Percentiles rank a stretch among this genome's conserved stretches.
Evolutionary conservation across 2,797 vertebrate genomes (phyloP).

Genomic region (Ctenosaura bakeri): DNA sequence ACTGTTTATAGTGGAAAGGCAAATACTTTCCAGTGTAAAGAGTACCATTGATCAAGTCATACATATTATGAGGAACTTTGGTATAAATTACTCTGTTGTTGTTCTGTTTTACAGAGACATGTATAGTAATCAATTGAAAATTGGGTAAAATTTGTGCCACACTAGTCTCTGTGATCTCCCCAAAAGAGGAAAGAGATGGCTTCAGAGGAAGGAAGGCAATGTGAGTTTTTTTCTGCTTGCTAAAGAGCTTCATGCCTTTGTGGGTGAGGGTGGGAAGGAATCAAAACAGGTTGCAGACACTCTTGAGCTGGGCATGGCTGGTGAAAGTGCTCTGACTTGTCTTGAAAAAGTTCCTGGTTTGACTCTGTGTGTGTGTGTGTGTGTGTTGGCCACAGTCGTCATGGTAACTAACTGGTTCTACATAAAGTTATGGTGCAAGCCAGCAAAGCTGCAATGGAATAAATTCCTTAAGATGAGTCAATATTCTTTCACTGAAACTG

Average conservation of each 20-base stretch:
- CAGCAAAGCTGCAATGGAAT: constrained; percentile 84
- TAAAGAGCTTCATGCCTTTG: background rate
- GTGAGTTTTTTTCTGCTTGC: constrained; percentile 19
- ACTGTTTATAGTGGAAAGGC: background rate
- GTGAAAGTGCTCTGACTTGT: constrained; percentile 62
- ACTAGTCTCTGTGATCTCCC: background rate
- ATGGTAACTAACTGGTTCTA: constrained; percentile 78
- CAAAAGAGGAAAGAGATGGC: constrained; percentile 43
- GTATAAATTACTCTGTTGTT: background rate
- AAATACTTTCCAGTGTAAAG: background rate
- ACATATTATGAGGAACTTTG: background rate
- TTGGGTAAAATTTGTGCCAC: constrained; percentile 30
- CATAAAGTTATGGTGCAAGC: constrained; percentile 74
- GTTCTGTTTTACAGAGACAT: background rate
- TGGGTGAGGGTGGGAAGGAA: constrained; percentile 8
- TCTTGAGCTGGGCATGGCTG: constrained; percentile 39
- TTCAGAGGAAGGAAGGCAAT: background rate
- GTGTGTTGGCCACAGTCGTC: constrained; percentile 74
- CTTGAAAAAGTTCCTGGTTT: constrained; percentile 67
- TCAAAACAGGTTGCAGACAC: background rate
- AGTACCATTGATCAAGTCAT: background rate
- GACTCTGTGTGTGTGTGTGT: constrained; percentile 58
- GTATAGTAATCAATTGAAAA: background rate
- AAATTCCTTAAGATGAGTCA: constrained; percentile 85
- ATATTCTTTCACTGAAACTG: constrained; percentile 74